Evolutionary conservation across 2,797 vertebrate genomes (phyloP), one percentile per base, ranked within the genome.

Genomic region (Sebastes umbrosus): DNA sequence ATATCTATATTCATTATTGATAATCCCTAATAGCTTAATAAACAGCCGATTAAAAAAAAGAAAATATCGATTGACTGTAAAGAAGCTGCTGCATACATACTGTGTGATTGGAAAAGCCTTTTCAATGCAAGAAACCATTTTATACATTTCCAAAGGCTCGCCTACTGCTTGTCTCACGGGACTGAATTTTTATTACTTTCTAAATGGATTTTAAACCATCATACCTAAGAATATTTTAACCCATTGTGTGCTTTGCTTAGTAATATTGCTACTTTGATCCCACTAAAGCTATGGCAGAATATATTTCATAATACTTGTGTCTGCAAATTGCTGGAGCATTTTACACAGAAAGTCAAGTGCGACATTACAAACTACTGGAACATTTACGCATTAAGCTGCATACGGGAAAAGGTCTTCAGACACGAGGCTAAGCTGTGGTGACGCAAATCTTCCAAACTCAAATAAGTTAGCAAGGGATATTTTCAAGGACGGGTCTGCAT

Each of bases 391-490:
- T 79, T 73, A 68, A 77, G 60, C 74, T 59, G 27, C 66, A 52
- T 43, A 29, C 1, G 13, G 34, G 6, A 64, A 86, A 79, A 79
- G 62, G 69, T 77, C 75, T 86, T 54, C 32, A 85, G 39, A 86
- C 57, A 39, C 9, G 43, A 65, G 55, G 54, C 63, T 80, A 43
- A 88, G 60, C 69, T 62, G 27, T 58, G 36, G 29, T 70, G 54
- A 87, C 65, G 65, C 54, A 88, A 90, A 88, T 79, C 58, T 73
- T 69, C 14, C 16, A 55, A 84, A 81, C 69, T 68, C 36, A 31
- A 78, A 64, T 67, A 80, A 74, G 67, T 80, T 63, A 39, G 27
- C 3, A 3, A 43, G 13, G 31, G 36, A 81, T 60, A 50, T 75
- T 72, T 84, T 75, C 76, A 87, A 83, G 82, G 82, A 63, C 74